These are phyloP conservation scores for Drosophila gunungcola DNA, from an alignment of 1,140 invertebrate genomes.

Conservation along the genomic window DNA sequence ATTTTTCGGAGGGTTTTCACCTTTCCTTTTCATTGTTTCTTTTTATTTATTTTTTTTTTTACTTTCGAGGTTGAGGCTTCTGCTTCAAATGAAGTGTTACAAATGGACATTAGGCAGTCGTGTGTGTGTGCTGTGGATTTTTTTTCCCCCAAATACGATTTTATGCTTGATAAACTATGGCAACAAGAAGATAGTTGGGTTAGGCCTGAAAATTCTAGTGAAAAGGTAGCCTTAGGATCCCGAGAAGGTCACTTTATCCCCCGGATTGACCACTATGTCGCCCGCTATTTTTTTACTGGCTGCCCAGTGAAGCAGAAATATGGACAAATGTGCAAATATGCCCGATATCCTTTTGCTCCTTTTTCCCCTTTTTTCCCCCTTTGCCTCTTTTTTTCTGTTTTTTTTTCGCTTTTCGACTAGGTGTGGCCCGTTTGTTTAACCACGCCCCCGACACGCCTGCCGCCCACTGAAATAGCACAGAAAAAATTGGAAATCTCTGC, in stretches of 20 bases:
- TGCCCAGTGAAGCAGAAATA: constrained; percentile 73
- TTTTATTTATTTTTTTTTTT: constrained; percentile 31
- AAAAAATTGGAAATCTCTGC: neutral
- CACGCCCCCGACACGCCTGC: constrained; percentile 22
- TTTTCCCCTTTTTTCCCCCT: constrained; percentile 11
- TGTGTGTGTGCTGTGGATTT: neutral
- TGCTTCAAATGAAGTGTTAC: constrained; percentile 82
- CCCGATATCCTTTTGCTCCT: constrained; percentile 33
- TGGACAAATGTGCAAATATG: constrained; percentile 81
- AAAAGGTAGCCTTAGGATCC: constrained; percentile 13
- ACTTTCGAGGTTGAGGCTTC: constrained; percentile 67
- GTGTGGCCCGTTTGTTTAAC: constrained; percentile 66
- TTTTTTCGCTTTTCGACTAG: constrained; percentile 42
- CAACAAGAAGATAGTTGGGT: constrained; percentile 58
- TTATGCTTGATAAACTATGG: constrained; percentile 81
- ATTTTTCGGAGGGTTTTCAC: constrained; percentile 10
- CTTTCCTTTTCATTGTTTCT: too few species aligned
- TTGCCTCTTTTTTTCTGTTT: constrained; percentile 23
- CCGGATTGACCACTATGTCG: neutral
- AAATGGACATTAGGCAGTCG: constrained; percentile 73
- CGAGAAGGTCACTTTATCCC: constrained; percentile 27
- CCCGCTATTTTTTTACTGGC: constrained; percentile 2
- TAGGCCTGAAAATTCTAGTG: constrained; percentile 52
- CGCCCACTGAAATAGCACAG: constrained; percentile 4
- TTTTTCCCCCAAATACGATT: constrained; percentile 70